Conservation (phyloP, 2,113 vertebrate genomes). For the Percopsis transmontana region DNA sequence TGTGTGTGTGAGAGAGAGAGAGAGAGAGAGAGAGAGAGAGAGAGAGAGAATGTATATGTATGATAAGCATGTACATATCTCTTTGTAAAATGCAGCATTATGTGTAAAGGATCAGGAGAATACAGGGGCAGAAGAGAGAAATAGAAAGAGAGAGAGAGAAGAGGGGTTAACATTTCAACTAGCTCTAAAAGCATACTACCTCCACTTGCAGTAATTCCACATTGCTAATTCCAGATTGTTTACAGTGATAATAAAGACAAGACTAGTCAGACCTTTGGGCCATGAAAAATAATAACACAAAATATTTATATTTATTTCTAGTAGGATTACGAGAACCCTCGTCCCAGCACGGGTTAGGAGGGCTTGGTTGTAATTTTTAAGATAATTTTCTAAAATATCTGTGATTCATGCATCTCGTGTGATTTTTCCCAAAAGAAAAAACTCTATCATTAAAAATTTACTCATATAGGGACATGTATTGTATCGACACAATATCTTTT, state of each 20-base stretch:
- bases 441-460: slow-evolving; percentile 34
- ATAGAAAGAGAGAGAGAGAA: slow-evolving; percentile 23
- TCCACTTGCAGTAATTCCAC: slow-evolving; percentile 72
- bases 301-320: slow-evolving; percentile 27
- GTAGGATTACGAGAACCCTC: slow-evolving; percentile 37
- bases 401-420: slow-evolving; percentile 73
- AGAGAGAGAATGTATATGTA: no score
- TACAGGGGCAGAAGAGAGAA: slow-evolving; percentile 22
- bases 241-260: slow-evolving; percentile 73
- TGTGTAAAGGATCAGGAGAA: not conserved
- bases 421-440: slow-evolving; percentile 21
- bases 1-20: no score
- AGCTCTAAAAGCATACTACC: slow-evolving; percentile 76
- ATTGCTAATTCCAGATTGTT: slow-evolving; percentile 72
- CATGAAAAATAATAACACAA: slow-evolving; percentile 15
- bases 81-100: no score
- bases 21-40: no score
- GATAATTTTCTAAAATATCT: slow-evolving; percentile 51
- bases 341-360: slow-evolving; percentile 35
- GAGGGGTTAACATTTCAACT: slow-evolving; percentile 67
- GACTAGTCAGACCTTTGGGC: slow-evolving; percentile 68
- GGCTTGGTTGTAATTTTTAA: slow-evolving; percentile 44
- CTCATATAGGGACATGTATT: slow-evolving; percentile 37
- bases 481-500: slow-evolving; percentile 18
- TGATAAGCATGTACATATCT: no score